Conservation (phyloP, 1,140 invertebrate genomes). For the Bombus soroeensis region DNA sequence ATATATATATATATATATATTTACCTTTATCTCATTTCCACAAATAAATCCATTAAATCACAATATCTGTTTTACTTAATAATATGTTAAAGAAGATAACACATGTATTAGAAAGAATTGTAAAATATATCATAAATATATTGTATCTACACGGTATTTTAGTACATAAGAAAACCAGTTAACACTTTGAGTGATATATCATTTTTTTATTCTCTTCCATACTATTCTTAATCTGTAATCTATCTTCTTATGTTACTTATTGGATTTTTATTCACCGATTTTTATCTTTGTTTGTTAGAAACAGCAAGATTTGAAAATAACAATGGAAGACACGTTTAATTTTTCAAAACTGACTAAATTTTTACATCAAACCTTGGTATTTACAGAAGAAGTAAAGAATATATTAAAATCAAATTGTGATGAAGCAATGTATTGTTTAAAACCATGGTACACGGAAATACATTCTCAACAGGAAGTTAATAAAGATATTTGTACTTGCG, state of each 20-base stretch:
- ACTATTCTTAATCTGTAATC: neutral
- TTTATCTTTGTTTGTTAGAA: constrained; percentile 49
- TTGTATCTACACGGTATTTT: neutral
- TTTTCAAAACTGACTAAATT: constrained; percentile 69
- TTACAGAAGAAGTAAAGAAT: constrained; percentile 72
- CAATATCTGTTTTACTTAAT: constrained; percentile 2
- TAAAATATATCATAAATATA: constrained; percentile 40
- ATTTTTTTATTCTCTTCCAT: neutral
- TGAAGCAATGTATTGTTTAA: constrained; percentile 75
- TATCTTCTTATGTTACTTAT: neutral
- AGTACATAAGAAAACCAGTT: constrained; percentile 48
- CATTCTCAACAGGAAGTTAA: constrained; percentile 61
- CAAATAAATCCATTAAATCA: constrained; percentile 1
- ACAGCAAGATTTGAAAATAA: constrained; percentile 8
- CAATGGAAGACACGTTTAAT: constrained; percentile 46
- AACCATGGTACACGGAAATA: constrained; percentile 73
- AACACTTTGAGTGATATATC: constrained; percentile 65
- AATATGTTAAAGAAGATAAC: neutral
- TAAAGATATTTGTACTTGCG: constrained; percentile 70
- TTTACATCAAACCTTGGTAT: constrained; percentile 60
- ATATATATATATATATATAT: constrained; percentile 71
- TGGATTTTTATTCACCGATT: constrained; percentile 31
- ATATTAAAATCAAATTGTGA: constrained; percentile 73
- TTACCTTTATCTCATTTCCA: constrained; percentile 55
- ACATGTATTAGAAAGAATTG: constrained; percentile 17